Evolutionary conservation across 2,113 vertebrate species (phyloP), one percentile per base, ranked within the genome.

Genomic region (Columbina picui): DNA sequence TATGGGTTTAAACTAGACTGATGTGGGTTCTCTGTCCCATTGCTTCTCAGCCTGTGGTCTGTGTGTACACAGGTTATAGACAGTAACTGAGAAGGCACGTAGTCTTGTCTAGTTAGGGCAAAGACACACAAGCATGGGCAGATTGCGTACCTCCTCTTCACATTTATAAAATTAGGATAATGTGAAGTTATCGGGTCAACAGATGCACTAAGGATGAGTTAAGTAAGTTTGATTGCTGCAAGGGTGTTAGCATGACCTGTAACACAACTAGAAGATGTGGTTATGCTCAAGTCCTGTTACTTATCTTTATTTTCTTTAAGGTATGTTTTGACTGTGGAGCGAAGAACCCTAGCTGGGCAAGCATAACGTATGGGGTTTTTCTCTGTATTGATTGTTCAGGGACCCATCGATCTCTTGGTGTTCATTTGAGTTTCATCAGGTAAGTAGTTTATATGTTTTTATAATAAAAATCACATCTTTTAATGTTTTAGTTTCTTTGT

Each of bases 301-400:
- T 56, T 29, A 41, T 60, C 21, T 86, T 36, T 82, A 2, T 63
- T 96, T 85, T 57, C 80, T 97, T 91, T 18, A 63, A 99, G 99
- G 97, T 97, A 8, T 99, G 99, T 86, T 99, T 99, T 91, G 99
- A 99, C 92, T 99, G 99, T 5, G 97, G 98, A 26, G 98, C 98
- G 1, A 99, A 99, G 94, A 99, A 99, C 76, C 99, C 99, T 57
- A 99, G 99, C 96, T 99, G 99, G 99, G 99, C 99, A 7, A 99
- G 99, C 97, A 98, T 99, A 95, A 99, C 99, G 7, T 99, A 99
- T 2, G 99, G 99, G 21, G 99, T 99, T 30, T 99, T 99, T 32
- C 98, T 99, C 3, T 99, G 99, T 67, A 99, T 99, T 14, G 99
- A 99, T 39, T 99, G 99, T 93, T 99, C 99, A 0, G 99, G 99